A percentile compares a stretch with the other conserved stretches of the same genome.
These are phyloP conservation scores for Rhodophaea formosa DNA, from an alignment of 2,888 invertebrate species.

Conservation along the genomic window DNA sequence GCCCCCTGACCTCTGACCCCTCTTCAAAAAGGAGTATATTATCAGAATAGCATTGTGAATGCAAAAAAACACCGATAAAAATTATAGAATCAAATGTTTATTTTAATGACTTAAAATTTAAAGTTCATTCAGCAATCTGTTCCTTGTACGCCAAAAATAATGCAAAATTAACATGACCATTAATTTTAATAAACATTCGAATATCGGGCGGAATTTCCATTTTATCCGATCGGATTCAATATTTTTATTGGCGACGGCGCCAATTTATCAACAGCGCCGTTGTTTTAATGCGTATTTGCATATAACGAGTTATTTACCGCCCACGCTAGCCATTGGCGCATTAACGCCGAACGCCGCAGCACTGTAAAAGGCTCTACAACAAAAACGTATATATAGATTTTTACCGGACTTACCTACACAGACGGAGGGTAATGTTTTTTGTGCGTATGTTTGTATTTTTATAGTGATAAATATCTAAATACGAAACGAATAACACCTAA, in stretches of 20 bases:
- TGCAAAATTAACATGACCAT: neutral
- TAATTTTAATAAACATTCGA: neutral
- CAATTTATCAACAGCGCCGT: constrained; percentile 2
- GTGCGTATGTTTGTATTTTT: no score
- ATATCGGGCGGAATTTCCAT: neutral
- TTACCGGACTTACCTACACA: no score
- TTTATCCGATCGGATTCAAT: neutral
- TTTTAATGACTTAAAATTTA: no score
- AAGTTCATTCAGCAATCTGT: neutral
- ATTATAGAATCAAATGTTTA: no score
- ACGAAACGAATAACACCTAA: no score
- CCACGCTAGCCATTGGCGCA: constrained; percentile 5
- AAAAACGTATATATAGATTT: neutral
- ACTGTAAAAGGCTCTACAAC: neutral
- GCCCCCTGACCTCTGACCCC: no score
- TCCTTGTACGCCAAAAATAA: neutral
- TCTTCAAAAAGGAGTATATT: no score
- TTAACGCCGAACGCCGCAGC: constrained; percentile 1
- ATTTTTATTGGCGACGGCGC: constrained; percentile 5
- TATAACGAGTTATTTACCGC: constrained; percentile 11
- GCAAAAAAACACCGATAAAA: no score
- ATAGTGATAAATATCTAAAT: no score
- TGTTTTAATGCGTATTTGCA: constrained; percentile 12
- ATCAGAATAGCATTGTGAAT: no score
- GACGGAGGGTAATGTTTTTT: no score